Evolutionary conservation across 37 sponge, comb jelly and placozoan species (phyloP).

Genomic region (Aplysina aerophoba): DNA sequence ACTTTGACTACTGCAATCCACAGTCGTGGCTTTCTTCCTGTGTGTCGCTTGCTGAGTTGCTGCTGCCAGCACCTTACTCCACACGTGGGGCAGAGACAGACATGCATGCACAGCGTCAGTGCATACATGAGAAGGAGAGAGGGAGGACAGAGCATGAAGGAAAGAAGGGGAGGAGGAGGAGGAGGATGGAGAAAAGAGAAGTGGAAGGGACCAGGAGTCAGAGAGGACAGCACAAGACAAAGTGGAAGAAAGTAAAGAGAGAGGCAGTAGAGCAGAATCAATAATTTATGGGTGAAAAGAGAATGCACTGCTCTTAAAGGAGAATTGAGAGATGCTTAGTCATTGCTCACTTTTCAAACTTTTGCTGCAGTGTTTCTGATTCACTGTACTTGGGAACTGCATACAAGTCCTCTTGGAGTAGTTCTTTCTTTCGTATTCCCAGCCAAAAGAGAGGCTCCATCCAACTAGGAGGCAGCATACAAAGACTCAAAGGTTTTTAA

Average conservation of each 20-base stretch:
- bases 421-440: constrained; percentile 35
- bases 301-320: too few relatives aligned
- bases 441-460: constrained; percentile 56
- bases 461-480: constrained; percentile 31
- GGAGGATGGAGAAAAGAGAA: too few relatives aligned
- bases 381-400: constrained; percentile 46
- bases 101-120: neutral
- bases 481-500: too few relatives aligned
- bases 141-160: too few relatives aligned
- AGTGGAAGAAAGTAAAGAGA: too few relatives aligned
- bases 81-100: neutral
- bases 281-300: too few relatives aligned
- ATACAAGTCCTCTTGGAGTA: constrained; percentile 56
- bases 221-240: too few relatives aligned
- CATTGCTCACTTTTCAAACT: constrained; percentile 50
- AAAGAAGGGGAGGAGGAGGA: too few relatives aligned
- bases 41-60: constrained; percentile 44
- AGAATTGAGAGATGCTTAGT: neutral
- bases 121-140: neutral
- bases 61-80: constrained; percentile 49
- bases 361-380: constrained; percentile 41
- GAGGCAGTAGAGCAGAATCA: too few relatives aligned
- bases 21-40: constrained; percentile 45
- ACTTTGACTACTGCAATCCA: constrained; percentile 52
- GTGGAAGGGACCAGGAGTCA: too few relatives aligned